Base-by-base conservation (phyloP, 2,797 vertebrate genomes). In the Dendrocincla fuliginosa region DNA sequence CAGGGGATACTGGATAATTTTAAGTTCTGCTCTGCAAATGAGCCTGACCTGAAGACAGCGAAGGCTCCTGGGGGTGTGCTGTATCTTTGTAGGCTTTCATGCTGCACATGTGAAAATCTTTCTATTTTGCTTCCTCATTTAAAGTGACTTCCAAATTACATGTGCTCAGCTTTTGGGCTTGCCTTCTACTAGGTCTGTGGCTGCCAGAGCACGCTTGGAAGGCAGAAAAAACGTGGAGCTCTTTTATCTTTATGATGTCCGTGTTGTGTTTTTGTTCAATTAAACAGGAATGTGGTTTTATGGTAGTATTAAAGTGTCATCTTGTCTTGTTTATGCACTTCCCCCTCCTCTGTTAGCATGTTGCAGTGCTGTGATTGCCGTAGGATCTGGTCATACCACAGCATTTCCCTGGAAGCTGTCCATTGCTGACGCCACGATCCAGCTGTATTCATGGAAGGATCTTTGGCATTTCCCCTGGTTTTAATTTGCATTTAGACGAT, bases 321-420 rank as follows among this genome's bases (percentile, higher is more conserved):
- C 28, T 79, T 84, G 22, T 68, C 1, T 65, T 77, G 44, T 75
- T 94, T 37, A 10, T 57, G 30, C 64, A 17, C 46, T 85, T 74
- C 20, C 15, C 41, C 10, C 3, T 91, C 6, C 25, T 25, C 27
- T 56, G 28, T 65, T 84, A 42, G 42, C 47, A 15, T 70, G 82
- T 84, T 70, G 30, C 79, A 57, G 33, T 27, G 56, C 46, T 74
- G 73, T 60, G 41, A 20, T 22, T 59, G n/a, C 46, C 0, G 0
- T 30, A 44, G 71, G 57, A 6, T 68, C 56, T 90, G 84, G 23
- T 87, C 60, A 24, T 41, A 16, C 6, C 61, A 17, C 57, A 33
- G 50, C 28, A 10, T 77, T 94, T 82, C 69, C 79, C 74, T 93
- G 86, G 91, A 92, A 89, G 35, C 71, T 87, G n/a, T 87, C 89